Evolutionary conservation across 2,888 invertebrate genomes (phyloP), one percentile per base, ranked within the genome.

Genomic region (Criorhina ranunculi): DNA sequence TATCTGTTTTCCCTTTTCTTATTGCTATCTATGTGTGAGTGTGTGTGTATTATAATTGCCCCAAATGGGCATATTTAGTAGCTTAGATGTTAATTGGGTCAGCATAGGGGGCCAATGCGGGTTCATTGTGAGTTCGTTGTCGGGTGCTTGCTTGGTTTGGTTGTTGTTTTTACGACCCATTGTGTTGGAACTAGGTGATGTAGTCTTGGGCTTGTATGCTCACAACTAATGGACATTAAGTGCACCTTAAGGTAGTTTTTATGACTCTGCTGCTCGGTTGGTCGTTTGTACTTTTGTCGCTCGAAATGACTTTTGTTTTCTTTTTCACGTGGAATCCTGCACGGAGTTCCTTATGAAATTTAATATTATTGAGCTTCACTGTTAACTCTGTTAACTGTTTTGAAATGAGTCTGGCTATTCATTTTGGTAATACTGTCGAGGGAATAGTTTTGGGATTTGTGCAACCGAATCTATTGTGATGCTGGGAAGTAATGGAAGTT

Each of bases 1-100:
- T n/a, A 9, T 31, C 24, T 53, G 31, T 37, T 69, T 46, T 55
- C 69, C 67, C 35, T 69, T 69, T 67, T 46, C 11, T 33, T n/a
- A 19, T 59, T 35, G 51, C 44, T 51, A 57, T 40, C 66, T 51
- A 4, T 24, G 24, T 24, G 24, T 24, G 24, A 3, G 24, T 24
- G 24, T 24, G 24, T 24, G 24, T 24, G 24, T 67, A 37, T 62
- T 64, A 75, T 66, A 79, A 79, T 75, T 40, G 67, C 67, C 60
- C 49, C 67, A 62, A 83, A 83, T 78, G 78, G 83, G 78, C 73
- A 73, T 79, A 83, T 83, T 78, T 78, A 78, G 80, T 76, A 70
- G 70, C 66, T 80, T 55, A 76, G 64, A 75, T 76, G 85, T 75
- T 85, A 80, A 80, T 80, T 85, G 70, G 85, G 85, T 85, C 76